phyloP scores from a whole-genome alignment of 2,888 invertebrate species.

The Lutraria lutraria region DNA sequence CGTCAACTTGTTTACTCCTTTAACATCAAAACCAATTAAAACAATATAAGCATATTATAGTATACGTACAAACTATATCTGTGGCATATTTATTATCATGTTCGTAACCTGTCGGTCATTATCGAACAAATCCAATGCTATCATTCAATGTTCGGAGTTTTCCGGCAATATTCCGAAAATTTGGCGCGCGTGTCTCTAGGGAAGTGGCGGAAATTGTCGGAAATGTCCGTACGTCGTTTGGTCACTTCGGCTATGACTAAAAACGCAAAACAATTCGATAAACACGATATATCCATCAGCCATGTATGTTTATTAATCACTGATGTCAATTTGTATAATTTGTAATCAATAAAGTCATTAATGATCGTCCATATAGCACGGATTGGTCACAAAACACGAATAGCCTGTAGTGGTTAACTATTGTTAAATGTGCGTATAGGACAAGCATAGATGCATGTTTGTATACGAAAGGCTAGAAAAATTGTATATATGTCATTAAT shows the following conservation, averaged over 20 bases:
- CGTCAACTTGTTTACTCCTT: neutral
- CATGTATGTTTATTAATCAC: neutral
- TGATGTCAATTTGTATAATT: neutral
- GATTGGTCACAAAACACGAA: neutral
- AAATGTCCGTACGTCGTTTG: neutral
- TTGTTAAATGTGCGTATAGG: neutral
- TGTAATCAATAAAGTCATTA: conserved; percentile 5
- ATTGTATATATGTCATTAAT: neutral
- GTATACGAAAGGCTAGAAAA: neutral
- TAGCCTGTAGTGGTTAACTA: neutral
- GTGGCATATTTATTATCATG: conserved; percentile 6
- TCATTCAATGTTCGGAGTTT: neutral
- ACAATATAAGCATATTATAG: neutral
- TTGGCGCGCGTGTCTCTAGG: neutral
- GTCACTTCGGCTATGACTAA: conserved; percentile 20
- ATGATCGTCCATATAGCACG: neutral
- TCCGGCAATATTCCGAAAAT: neutral
- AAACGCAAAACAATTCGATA: neutral
- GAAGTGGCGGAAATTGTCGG: conserved; percentile 5
- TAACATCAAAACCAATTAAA: neutral
- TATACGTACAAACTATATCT: neutral
- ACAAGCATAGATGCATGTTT: neutral
- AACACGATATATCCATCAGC: conserved; percentile 20
- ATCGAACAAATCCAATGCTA: neutral
- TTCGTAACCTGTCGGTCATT: neutral